Conservation (phyloP, 2,888 invertebrate genomes). For the Meiosimyza decipiens region DNA sequence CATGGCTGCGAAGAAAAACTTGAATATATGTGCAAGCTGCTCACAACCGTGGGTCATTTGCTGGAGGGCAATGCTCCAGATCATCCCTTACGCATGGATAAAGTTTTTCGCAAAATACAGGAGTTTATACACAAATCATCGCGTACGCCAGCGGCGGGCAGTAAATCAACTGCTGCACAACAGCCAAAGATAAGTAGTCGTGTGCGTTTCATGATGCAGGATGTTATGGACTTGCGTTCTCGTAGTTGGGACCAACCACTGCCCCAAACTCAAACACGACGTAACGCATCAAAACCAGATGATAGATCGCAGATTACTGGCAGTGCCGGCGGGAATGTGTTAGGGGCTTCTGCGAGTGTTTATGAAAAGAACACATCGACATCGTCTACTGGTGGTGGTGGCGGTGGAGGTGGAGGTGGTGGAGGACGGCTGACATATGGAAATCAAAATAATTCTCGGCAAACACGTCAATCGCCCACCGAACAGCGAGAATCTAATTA, state of each 20-base stretch:
- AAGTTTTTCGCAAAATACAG: constrained; percentile 57
- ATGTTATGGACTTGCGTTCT: constrained; percentile 58
- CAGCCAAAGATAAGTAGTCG: constrained; percentile 60
- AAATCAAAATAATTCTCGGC: constrained; percentile 40
- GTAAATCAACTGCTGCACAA: not conserved
- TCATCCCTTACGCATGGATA: constrained; percentile 53
- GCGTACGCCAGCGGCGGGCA: constrained; percentile 14
- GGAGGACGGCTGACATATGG: constrained; percentile 38
- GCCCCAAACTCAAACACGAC: constrained; percentile 8
- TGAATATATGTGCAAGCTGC: constrained; percentile 63
- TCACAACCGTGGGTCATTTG: constrained; percentile 61
- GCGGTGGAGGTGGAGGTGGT: constrained; percentile 32
- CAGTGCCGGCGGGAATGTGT: not conserved
- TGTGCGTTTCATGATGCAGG: constrained; percentile 65
- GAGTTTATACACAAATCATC: constrained; percentile 52
- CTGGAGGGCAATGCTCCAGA: constrained; percentile 50
- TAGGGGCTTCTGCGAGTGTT: not conserved
- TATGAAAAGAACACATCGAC: constrained; percentile 22
- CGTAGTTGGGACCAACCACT: constrained; percentile 59
- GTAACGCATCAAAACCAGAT: constrained; percentile 19
- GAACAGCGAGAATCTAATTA: constrained; percentile 43
- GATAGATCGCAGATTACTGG: constrained; percentile 35
- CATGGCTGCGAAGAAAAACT: constrained; percentile 62
- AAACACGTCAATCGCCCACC: not conserved
- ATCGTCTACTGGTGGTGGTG: constrained; percentile 29